A percentile compares a stretch with the other conserved stretches of the same genome.
Conservation (phyloP, 2,113 vertebrate genomes). For the Cynoglossus semilaevis region DNA sequence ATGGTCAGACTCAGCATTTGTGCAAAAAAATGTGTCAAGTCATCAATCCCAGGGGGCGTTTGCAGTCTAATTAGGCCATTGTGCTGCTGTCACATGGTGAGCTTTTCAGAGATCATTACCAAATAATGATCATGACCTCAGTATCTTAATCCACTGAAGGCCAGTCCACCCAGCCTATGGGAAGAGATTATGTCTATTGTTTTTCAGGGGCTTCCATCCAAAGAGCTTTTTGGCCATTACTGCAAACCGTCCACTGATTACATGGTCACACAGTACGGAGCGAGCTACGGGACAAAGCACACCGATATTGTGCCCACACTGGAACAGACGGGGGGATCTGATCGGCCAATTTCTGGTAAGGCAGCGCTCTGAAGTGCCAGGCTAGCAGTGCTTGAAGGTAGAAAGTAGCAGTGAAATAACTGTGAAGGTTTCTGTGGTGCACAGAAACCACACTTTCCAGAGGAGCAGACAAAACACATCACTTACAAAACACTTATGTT, state of each 20-base stretch:
- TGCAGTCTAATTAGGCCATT: slow-evolving; percentile 54
- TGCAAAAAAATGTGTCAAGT: slow-evolving; percentile 49
- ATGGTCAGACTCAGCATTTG: slow-evolving; percentile 52
- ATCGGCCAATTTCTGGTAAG: slow-evolving; percentile 65
- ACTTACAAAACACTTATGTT: slow-evolving; percentile 48
- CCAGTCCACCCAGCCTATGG: slow-evolving; percentile 9
- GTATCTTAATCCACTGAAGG: slow-evolving; percentile 42
- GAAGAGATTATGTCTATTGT: slow-evolving; percentile 14
- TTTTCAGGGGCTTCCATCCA: slow-evolving; percentile 77
- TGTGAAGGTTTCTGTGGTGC: not conserved
- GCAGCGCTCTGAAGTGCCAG: slow-evolving; percentile 6
- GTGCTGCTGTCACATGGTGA: slow-evolving; percentile 41
- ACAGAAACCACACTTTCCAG: slow-evolving; percentile 15
- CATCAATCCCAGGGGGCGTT: slow-evolving; percentile 38
- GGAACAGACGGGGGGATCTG: slow-evolving; percentile 70
- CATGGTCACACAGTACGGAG: slow-evolving; percentile 75
- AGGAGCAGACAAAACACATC: slow-evolving; percentile 19
- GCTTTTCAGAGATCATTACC: slow-evolving; percentile 46
- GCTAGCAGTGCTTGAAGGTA: slow-evolving; percentile 1
- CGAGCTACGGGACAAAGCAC: slow-evolving; percentile 62
- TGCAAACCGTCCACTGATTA: slow-evolving; percentile 53
- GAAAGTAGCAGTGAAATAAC: slow-evolving; percentile 1
- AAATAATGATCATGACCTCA: slow-evolving; percentile 38
- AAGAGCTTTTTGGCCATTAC: slow-evolving; percentile 72
- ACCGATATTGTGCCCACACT: slow-evolving; percentile 59